phyloP scores from a whole-genome alignment of 2,113 vertebrate genomes.

The Epinephelus lanceolatus region DNA sequence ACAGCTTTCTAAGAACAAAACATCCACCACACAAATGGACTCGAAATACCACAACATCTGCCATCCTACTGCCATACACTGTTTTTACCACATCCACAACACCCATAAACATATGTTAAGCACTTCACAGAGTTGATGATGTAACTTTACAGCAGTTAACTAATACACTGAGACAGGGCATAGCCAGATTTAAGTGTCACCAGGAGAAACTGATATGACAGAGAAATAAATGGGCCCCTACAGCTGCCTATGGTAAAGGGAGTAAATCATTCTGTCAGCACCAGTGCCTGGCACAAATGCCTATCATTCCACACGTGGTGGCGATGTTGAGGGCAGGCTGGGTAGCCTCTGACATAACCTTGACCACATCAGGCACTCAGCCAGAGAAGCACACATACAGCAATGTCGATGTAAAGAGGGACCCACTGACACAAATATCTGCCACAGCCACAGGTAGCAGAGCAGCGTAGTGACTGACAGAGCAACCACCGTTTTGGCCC shows the following conservation, averaged over 20 bases:
- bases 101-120: not conserved
- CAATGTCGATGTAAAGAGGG: not conserved
- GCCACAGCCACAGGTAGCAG: not conserved
- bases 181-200: not conserved
- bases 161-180: not conserved
- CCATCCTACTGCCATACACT: not conserved
- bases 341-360: conserved; percentile 36
- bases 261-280: conserved; percentile 45
- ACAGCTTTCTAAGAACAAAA: conserved; percentile 35
- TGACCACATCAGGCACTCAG: not conserved
- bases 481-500: not conserved
- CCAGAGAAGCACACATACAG: not conserved
- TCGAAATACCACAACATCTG: conserved; percentile 16
- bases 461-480: not conserved
- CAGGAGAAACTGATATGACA: conserved; percentile 24
- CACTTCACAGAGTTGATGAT: not conserved
- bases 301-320: conserved; percentile 37
- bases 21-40: not conserved
- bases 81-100: not conserved
- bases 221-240: conserved; percentile 7
- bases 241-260: conserved; percentile 25
- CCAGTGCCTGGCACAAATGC: conserved; percentile 27
- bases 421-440: not conserved
- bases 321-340: conserved; percentile 10
- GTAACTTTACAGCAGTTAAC: not conserved